Conservation (phyloP, 1,140 invertebrate genomes). For the Delia radicum region DNA sequence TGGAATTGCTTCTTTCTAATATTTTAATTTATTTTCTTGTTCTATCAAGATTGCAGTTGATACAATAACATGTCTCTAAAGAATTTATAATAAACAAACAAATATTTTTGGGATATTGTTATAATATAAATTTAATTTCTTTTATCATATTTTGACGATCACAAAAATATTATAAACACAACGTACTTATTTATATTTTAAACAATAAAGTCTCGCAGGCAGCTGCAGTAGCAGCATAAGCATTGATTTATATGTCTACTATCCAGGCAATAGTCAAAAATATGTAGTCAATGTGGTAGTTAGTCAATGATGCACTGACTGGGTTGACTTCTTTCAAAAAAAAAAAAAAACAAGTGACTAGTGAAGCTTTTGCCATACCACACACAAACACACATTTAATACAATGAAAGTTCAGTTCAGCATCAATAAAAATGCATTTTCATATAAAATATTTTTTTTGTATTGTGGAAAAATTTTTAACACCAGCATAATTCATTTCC, state of each 20-base stretch:
- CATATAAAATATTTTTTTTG: no score
- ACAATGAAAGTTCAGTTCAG: constrained; percentile 11
- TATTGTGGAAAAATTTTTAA: background rate
- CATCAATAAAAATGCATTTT: constrained; percentile 20
- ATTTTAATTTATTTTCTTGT: no score
- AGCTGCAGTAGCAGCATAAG: background rate
- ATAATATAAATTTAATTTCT: background rate
- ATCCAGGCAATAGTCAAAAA: background rate
- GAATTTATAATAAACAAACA: background rate
- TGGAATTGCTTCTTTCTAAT: no score
- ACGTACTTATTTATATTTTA: background rate
- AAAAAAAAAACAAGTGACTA: no score
- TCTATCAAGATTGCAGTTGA: no score
- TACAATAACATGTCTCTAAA: background rate
- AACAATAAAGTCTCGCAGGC: constrained; percentile 9
- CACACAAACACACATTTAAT: no score
- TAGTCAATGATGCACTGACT: background rate
- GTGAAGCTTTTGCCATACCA: background rate
- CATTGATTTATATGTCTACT: constrained; percentile 26
- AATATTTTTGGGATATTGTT: background rate
- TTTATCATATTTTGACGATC: constrained; percentile 21
- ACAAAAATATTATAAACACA: constrained; percentile 10
- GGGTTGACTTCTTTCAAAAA: background rate
- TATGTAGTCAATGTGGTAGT: background rate
- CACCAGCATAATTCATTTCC: constrained; percentile 32